Percentiles rank a stretch among this genome's conserved stretches.
Conservation (phyloP, 2,797 vertebrate species). For the Lagodon rhomboides region DNA sequence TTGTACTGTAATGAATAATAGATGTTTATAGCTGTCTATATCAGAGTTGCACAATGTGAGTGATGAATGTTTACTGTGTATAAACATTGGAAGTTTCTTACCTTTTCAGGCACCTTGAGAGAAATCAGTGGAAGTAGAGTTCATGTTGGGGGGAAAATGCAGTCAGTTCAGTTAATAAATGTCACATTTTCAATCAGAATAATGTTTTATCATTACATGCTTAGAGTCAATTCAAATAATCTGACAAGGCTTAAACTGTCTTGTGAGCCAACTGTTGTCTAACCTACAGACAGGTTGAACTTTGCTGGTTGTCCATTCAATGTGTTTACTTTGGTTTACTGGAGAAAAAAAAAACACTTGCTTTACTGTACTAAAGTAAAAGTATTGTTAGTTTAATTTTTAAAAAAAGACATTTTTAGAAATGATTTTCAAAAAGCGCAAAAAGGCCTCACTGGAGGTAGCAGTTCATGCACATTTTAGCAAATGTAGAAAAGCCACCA, state of each 20-base stretch:
- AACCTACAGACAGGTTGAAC: neutral
- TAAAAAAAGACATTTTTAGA: too few relatives aligned
- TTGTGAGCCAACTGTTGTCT: neutral
- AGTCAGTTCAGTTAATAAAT: neutral
- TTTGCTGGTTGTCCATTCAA: neutral
- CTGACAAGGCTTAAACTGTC: neutral
- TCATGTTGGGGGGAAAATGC: slow-evolving; percentile 27
- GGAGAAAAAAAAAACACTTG: too few relatives aligned
- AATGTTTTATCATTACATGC: neutral
- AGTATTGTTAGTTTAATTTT: too few relatives aligned
- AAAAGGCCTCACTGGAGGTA: too few relatives aligned
- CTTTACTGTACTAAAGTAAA: too few relatives aligned
- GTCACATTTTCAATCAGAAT: neutral
- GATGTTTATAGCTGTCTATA: neutral
- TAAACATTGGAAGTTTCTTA: slow-evolving; percentile 51
- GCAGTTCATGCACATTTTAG: too few relatives aligned
- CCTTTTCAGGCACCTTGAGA: slow-evolving; percentile 72
- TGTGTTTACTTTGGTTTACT: neutral
- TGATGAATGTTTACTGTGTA: neutral
- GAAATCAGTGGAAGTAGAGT: slow-evolving; percentile 7
- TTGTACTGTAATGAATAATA: slow-evolving; percentile 58
- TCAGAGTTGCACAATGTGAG: neutral
- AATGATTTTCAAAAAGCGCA: too few relatives aligned
- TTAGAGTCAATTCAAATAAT: neutral
- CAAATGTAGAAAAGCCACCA: too few relatives aligned